Evolutionary conservation across 2,113 vertebrate species (phyloP).

Genomic region (Shinisaurus crocodilurus): DNA sequence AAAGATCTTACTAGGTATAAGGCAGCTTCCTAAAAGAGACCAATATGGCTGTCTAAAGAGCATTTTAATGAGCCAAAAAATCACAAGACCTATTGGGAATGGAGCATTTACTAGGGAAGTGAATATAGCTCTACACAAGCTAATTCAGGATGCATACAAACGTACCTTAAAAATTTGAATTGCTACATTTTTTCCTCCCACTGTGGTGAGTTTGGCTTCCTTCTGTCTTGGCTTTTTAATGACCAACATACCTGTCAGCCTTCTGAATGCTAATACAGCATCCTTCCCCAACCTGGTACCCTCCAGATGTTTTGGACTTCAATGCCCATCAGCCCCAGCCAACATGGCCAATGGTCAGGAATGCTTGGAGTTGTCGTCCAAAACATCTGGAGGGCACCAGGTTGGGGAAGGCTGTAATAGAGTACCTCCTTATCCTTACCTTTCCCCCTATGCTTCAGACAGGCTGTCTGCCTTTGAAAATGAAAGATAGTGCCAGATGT

Average conservation of each 20-base stretch:
- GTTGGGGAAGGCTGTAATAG: too few relatives aligned
- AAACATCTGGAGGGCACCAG: too few relatives aligned
- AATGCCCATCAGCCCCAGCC: too few relatives aligned
- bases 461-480: background rate
- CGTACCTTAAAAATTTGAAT: background rate
- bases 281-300: background rate
- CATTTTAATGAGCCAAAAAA: background rate
- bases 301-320: background rate
- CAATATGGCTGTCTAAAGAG: too few relatives aligned
- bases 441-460: too few relatives aligned
- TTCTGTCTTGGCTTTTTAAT: background rate
- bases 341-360: too few relatives aligned
- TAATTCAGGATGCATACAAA: background rate
- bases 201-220: background rate
- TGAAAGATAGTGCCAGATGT: too few relatives aligned
- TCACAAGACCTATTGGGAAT: background rate
- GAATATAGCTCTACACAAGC: background rate
- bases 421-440: too few relatives aligned
- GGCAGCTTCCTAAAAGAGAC: background rate
- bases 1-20: background rate
- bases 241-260: background rate
- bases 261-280: background rate
- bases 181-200: background rate
- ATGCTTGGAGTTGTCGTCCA: too few relatives aligned
- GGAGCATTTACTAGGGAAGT: background rate